phyloP scores from a whole-genome alignment of 2,888 invertebrate genomes.

The Eupithecia tripunctaria region DNA sequence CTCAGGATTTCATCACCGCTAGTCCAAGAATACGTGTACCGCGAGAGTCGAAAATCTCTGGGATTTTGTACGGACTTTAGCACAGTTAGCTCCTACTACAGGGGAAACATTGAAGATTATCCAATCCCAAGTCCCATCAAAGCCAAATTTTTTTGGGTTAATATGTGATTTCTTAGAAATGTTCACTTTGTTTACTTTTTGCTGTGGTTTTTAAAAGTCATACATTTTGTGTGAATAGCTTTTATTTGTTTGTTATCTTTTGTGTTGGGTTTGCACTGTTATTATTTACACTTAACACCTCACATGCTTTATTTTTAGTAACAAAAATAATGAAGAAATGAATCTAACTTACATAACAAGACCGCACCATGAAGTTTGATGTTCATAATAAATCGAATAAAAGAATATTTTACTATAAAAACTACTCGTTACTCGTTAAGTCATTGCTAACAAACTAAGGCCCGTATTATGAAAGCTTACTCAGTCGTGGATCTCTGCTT shows the following conservation, averaged over 20 bases:
- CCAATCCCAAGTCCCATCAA: no score
- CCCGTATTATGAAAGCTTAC: no score
- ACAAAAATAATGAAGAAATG: neutral
- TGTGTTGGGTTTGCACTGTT: slow-evolving; percentile 7
- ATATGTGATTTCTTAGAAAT: no score
- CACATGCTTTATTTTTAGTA: neutral
- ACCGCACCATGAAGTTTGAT: neutral
- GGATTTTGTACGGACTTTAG: no score
- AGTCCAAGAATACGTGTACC: no score
- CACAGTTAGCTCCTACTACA: no score
- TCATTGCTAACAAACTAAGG: neutral
- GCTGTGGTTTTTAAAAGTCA: neutral
- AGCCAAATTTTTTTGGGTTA: no score
- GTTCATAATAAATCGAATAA: neutral
- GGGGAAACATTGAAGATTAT: no score
- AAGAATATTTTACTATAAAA: neutral
- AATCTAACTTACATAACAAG: neutral
- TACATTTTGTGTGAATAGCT: slow-evolving; percentile 13
- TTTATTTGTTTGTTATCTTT: slow-evolving; percentile 21
- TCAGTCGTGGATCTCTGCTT: no score
- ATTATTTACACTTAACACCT: slow-evolving; percentile 13
- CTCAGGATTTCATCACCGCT: no score
- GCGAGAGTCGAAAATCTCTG: no score
- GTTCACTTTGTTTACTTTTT: neutral
- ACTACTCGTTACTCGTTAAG: neutral